Evolutionary conservation across 2,888 invertebrate genomes (phyloP).

Genomic region (Cheilosia scutellata): DNA sequence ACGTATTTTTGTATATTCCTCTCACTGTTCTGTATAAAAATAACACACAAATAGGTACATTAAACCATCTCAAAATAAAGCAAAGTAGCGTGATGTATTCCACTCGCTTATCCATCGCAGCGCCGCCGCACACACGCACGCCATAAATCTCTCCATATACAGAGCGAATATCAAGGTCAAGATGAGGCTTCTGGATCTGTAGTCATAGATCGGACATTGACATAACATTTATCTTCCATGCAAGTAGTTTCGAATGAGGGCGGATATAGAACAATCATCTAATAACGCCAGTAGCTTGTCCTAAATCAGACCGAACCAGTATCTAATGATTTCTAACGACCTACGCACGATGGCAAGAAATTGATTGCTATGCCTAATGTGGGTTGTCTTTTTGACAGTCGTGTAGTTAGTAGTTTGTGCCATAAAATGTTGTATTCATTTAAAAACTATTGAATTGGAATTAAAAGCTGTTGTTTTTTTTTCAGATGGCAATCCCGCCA

Average conservation of each 20-base stretch:
- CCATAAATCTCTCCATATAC: constrained; percentile 42
- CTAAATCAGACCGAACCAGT: constrained; percentile 18
- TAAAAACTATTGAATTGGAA: constrained; percentile 8
- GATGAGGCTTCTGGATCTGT: constrained; percentile 42
- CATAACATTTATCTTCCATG: constrained; percentile 40
- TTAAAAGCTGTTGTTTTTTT: constrained; percentile 29
- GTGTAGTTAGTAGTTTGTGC: constrained; percentile 11
- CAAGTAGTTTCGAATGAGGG: constrained; percentile 28
- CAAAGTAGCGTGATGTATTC: constrained; percentile 7
- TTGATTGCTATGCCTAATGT: constrained; percentile 11
- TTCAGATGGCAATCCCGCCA: constrained; percentile 85
- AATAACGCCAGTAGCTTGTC: constrained; percentile 21
- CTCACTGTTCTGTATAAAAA: not conserved
- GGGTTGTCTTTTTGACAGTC: constrained; percentile 39
- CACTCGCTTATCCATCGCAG: constrained; percentile 10
- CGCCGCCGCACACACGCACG: constrained; percentile 21
- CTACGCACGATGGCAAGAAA: constrained; percentile 32
- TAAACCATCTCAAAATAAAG: constrained; percentile 41
- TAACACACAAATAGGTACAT: constrained; percentile 23
- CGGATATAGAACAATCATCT: constrained; percentile 48
- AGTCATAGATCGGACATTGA: constrained; percentile 54
- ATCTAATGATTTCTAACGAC: constrained; percentile 12
- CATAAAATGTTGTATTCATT: not conserved
- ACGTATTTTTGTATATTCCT: constrained; percentile 11
- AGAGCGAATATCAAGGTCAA: constrained; percentile 56